Conservation (phyloP, 2,797 vertebrate genomes). For the Benthosema pterotum region DNA sequence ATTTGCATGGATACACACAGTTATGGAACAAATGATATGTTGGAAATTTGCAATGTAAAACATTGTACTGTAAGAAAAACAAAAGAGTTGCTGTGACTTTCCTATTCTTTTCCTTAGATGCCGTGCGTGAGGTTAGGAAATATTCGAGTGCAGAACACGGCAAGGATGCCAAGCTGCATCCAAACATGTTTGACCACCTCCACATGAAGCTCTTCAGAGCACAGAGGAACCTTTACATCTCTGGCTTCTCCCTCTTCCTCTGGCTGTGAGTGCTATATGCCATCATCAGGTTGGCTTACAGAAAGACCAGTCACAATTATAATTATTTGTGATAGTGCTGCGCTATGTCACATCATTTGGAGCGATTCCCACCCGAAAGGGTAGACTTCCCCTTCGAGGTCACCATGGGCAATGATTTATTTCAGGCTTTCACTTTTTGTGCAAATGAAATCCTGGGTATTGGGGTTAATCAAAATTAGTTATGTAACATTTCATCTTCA, state of each 20-base stretch:
- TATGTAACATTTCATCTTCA: no score
- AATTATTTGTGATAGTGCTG: no score
- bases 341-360: no score
- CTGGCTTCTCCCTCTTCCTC: slow-evolving; percentile 93
- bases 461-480: no score
- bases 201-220: slow-evolving; percentile 96
- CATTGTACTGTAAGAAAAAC: background rate
- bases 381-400: no score
- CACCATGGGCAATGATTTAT: no score
- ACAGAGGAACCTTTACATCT: slow-evolving; percentile 95
- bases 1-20: background rate
- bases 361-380: no score
- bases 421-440: no score
- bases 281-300: background rate
- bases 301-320: no score
- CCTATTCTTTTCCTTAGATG: slow-evolving; percentile 75
- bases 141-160: slow-evolving; percentile 78
- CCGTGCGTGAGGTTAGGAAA: slow-evolving; percentile 90
- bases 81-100: background rate
- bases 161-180: slow-evolving; percentile 62
- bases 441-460: no score
- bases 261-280: slow-evolving; percentile 88
- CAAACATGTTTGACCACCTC: slow-evolving; percentile 84
- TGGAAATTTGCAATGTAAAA: no score
- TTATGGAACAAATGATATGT: background rate